Percentiles rank a stretch among this genome's conserved stretches.
Evolutionary conservation across 2,888 invertebrate species (phyloP).

Genomic region (Pandemis corylana): DNA sequence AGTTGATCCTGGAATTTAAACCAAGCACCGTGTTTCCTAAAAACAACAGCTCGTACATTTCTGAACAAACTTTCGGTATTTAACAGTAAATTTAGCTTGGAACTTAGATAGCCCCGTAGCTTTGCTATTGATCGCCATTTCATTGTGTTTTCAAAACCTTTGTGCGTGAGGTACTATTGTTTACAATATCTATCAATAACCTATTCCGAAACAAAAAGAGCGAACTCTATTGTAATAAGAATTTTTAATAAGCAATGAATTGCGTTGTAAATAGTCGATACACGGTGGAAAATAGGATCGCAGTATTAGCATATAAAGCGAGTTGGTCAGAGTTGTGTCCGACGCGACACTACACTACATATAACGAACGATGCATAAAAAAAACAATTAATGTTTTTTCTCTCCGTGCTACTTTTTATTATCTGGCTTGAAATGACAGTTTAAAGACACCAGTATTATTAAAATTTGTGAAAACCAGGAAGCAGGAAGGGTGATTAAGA

Average conservation of each 20-base stretch:
- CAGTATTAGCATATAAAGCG: conserved; percentile 27
- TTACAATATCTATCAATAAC: neutral
- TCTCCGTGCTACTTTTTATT: no score
- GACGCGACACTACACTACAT: neutral
- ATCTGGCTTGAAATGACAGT: no score
- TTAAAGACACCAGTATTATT: no score
- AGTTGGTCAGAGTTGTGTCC: conserved; percentile 7
- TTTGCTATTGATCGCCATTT: neutral
- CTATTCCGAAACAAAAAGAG: neutral
- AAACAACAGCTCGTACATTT: neutral
- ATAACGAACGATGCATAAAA: neutral
- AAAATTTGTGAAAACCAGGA: no score
- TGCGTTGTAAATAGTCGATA: conserved; percentile 5
- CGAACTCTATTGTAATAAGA: neutral
- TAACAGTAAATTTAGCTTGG: neutral
- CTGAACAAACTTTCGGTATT: neutral
- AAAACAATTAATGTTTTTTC: neutral
- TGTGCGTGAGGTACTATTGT: neutral
- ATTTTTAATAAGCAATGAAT: neutral
- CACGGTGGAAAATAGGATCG: conserved; percentile 14
- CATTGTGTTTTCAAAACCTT: neutral
- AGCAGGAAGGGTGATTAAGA: no score
- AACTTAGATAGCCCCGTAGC: neutral
- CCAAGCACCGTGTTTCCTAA: neutral
- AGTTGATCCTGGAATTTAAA: neutral